Base-by-base conservation (phyloP, 2,113 vertebrate species). In the human (Homo sapiens) region DNA sequence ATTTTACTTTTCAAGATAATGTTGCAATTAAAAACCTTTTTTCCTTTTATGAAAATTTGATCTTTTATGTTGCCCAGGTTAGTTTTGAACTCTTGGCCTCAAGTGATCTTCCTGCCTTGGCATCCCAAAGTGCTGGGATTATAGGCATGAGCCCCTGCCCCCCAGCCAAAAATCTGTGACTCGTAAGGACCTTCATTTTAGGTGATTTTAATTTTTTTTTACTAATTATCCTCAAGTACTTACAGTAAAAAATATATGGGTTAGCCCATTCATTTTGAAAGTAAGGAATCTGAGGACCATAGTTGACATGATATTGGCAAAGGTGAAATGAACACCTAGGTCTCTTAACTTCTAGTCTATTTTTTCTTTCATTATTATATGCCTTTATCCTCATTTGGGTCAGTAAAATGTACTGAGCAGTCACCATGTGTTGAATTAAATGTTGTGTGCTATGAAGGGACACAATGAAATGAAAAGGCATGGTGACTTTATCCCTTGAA, bases 1-100 rank as follows among this genome's bases (percentile, higher is more conserved):
- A 20, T 76, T 93, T 96, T 66, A 72, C 8, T 87, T 92, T 94
- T 92, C 22, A 95, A 75, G 40, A 45, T 78, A 84, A 89, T 90
- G 40, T 70, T 50, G 20, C 22, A 96, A 0, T 80, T 66, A 86
- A 32, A 93, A 92, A 16, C 20, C 59, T 91, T 80, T 55, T 18
- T 0, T 76, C 3, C 59, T 20, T 45, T 81, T 78, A 20, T 83
- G 59, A 68, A 83, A 89, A 61, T 70, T 95, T 83, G 23, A 72
- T 89, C 35, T 72, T 48, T 64, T 76, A 64, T 64, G 61, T 64
- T 64, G 13, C 61, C 12, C 61, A 64, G 61, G 27, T 27, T 32
- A 30, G 12, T 64, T 64, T 64, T 64, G 61, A 64, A 14, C 61
- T 64, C 27, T 30, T 14, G 61, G 61, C 61, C 61, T 64, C 61